A percentile compares a stretch with the other conserved stretches of the same genome.
phyloP scores from a whole-genome alignment of 1,140 invertebrate genomes.

The Trichogramma pretiosum region DNA sequence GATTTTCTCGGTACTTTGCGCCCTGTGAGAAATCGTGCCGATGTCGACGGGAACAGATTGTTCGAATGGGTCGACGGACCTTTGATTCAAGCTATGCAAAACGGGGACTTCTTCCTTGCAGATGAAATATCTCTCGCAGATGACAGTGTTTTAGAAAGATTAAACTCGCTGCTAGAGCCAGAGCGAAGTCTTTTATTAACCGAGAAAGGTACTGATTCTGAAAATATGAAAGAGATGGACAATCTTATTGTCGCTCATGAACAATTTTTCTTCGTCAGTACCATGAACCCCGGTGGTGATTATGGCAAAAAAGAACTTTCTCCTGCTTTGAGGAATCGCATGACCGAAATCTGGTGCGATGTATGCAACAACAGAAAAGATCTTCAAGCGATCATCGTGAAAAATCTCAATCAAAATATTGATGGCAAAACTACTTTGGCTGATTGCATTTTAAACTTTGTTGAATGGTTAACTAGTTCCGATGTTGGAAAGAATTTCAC shows the following conservation, averaged over 20 bases:
- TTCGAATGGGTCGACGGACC: constrained; percentile 99
- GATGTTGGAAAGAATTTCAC: constrained; percentile 70
- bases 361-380: constrained; percentile 59
- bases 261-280: constrained; percentile 88
- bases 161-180: constrained; percentile 94
- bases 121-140: constrained; percentile 99
- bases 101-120: constrained; percentile 82
- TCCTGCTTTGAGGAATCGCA: constrained; percentile 91
- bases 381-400: constrained; percentile 65
- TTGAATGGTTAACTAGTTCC: constrained; percentile 65
- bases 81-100: constrained; percentile 81
- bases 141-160: constrained; percentile 93
- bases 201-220: constrained; percentile 62
- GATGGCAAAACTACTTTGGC: constrained; percentile 54
- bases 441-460: constrained; percentile 65
- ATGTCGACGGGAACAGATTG: constrained; percentile 54
- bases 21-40: constrained; percentile 66
- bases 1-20: constrained; percentile 95
- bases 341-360: constrained; percentile 99
- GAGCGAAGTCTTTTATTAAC: constrained; percentile 84
- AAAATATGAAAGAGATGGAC: constrained; percentile 42
- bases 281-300: constrained; percentile 99
- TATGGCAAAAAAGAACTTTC: constrained; percentile 99
- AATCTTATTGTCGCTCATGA: constrained; percentile 61
- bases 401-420: constrained; percentile 59